Evolutionary conservation across 2,888 invertebrate genomes (phyloP), one percentile per base, ranked within the genome.

Genomic region (Monochamus alternatus): DNA sequence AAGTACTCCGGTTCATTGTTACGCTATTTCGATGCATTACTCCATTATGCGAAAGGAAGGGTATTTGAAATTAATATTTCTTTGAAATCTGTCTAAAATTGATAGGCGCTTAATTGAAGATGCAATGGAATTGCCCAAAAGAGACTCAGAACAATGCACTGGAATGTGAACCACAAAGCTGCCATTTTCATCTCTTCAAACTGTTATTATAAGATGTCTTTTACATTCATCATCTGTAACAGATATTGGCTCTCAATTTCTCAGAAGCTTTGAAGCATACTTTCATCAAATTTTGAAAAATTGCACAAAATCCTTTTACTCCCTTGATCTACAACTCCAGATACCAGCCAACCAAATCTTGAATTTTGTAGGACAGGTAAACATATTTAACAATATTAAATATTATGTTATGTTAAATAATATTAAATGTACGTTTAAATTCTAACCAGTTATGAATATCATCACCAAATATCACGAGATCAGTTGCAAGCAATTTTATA

Each of bases 1-100:
- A n/a, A n/a, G n/a, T n/a, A n/a, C 75, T 12, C 9, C 71, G 30
- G 22, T 71, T 71, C 1, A 71, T 71, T 12, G 65, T 75, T 10
- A 31, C 5, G 59, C 47, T 58, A 8, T 55, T 12, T 58, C 64
- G 58, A 3, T 47, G 51, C 9, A 71, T 59, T 1, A 75, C 71
- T 22, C 70, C 59, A 44, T 75, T 71, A 44, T 75, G 75, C 10
- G 75, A 71, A 38, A 75, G 38, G 14, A 22, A 75, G 43, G 7
- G 71, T 43, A 44, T 30, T 38, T 58, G 10, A 71, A 47, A 38
- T 12, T 62, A 5, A 12, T 7, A 51, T 52, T 66, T 12, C 30
- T 31, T 31, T 30, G 30, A 8, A 66, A 12, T 52, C 30, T 47
- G 12, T 12, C 52, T 51, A 66, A 22, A 30, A 8, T 22, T 22